phyloP scores from a whole-genome alignment of 2,113 vertebrate species.

The Uropsilus gracilis region DNA sequence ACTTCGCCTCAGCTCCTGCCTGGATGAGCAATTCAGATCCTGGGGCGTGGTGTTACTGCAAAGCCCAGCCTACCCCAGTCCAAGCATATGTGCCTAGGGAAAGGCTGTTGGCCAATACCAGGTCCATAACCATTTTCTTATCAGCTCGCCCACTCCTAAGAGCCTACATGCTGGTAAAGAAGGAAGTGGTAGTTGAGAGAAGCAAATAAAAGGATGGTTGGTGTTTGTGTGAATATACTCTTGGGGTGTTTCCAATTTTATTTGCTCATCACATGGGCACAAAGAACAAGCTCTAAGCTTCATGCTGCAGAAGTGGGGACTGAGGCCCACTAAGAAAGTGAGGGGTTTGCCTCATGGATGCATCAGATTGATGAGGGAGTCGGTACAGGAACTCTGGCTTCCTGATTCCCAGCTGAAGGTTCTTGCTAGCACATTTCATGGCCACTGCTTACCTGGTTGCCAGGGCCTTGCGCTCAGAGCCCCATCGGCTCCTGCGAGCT shows the following conservation, averaged over 20 bases:
- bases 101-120: background rate
- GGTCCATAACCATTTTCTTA: background rate
- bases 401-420: background rate
- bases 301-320: background rate
- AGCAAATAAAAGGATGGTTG: conserved; percentile 27
- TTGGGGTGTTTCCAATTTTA: background rate
- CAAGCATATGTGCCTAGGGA: background rate
- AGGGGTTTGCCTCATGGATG: background rate
- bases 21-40: background rate
- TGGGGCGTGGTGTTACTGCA: background rate
- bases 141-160: background rate
- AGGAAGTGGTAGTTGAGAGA: background rate
- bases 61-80: background rate
- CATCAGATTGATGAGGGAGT: background rate
- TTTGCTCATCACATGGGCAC: background rate
- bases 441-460: background rate
- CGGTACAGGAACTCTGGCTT: background rate
- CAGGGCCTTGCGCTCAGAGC: background rate
- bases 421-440: background rate
- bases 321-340: background rate
- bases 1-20: background rate
- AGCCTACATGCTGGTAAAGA: background rate
- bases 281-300: background rate
- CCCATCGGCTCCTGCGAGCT: background rate
- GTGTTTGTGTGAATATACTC: no score